phyloP scores from a whole-genome alignment of 2,797 vertebrate genomes.

The Tachyglossus aculeatus region DNA sequence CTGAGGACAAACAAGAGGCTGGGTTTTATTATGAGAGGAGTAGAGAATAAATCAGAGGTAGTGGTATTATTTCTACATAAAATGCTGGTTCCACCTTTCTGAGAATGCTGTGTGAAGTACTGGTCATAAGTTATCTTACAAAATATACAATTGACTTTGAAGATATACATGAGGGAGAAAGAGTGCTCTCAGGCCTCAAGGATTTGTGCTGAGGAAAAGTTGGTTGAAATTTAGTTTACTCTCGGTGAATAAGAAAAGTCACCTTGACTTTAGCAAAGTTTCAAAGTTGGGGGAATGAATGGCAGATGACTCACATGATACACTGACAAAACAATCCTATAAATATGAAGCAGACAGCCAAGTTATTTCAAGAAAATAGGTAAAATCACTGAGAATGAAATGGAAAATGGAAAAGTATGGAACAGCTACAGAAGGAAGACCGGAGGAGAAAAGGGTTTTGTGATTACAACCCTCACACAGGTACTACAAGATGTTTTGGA shows the following conservation, averaged over 20 bases:
- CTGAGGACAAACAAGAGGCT: constrained; percentile 44
- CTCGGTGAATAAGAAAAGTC: background rate
- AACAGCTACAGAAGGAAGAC: too few species aligned
- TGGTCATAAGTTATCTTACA: constrained; percentile 14
- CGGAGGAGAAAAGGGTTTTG: too few species aligned
- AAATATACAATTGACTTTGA: background rate
- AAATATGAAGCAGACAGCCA: background rate
- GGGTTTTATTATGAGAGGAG: constrained; percentile 37
- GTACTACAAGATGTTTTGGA: too few species aligned
- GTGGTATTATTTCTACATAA: constrained; percentile 37
- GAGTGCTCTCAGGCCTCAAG: background rate
- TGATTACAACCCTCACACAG: too few species aligned
- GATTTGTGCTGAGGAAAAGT: background rate
- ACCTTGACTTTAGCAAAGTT: constrained; percentile 11
- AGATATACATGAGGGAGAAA: background rate
- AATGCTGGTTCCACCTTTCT: constrained; percentile 26
- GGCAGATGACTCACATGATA: background rate
- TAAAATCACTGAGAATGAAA: background rate
- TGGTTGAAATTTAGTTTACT: constrained; percentile 10
- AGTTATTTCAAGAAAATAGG: background rate
- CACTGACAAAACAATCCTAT: background rate
- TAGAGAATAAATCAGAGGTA: constrained; percentile 54
- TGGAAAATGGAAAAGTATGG: background rate
- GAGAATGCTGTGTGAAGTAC: constrained; percentile 37
- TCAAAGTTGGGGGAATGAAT: background rate